Conservation (phyloP, 2,113 vertebrate genomes). For the Otolemur garnettii region DNA sequence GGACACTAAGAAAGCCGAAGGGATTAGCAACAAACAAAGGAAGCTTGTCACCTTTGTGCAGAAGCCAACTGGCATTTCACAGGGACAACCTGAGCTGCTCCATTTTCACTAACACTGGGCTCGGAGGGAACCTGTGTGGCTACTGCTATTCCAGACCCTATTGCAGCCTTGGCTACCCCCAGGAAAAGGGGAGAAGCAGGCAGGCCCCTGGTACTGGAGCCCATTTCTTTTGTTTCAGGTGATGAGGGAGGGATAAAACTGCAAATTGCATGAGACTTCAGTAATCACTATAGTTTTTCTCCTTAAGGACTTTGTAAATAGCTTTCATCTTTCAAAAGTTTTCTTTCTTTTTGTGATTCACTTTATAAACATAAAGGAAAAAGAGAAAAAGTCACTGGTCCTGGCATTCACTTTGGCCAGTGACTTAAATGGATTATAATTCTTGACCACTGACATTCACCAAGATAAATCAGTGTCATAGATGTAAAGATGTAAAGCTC, state of each 20-base stretch:
- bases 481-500: not conserved
- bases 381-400: not conserved
- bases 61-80: constrained; percentile 64
- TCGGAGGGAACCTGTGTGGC: not conserved
- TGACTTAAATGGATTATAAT: constrained; percentile 23
- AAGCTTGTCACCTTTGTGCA: constrained; percentile 56
- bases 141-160: not conserved
- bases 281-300: not conserved
- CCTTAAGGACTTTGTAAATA: not conserved
- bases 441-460: constrained; percentile 30
- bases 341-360: not conserved
- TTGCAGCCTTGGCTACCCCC: not conserved
- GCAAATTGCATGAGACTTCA: constrained; percentile 9
- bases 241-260: not conserved
- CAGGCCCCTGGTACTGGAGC: not conserved
- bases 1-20: constrained; percentile 52
- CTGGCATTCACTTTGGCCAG: not conserved
- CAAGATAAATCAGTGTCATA: not conserved
- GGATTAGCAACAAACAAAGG: constrained; percentile 72
- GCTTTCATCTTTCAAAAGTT: not conserved
- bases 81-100: constrained; percentile 45
- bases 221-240: constrained; percentile 29
- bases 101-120: constrained; percentile 12
- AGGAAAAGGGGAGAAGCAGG: not conserved
- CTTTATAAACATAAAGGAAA: constrained; percentile 38